These are phyloP conservation scores for Tyto alba DNA, from an alignment of 2,113 vertebrate genomes.

Conservation along the genomic window DNA sequence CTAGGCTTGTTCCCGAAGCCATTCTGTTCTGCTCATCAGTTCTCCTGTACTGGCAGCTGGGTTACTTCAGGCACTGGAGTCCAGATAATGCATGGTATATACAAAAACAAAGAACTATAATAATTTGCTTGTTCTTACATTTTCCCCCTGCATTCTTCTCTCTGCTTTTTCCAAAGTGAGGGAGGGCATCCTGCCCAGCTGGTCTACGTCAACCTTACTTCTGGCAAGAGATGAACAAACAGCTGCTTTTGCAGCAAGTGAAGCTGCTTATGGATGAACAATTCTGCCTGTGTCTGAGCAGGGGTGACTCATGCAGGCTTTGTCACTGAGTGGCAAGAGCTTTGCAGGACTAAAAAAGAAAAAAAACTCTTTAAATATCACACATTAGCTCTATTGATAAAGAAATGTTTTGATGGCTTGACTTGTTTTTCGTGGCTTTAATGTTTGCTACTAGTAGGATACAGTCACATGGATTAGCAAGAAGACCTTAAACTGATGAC, in stretches of 20 bases:
- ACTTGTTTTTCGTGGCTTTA: slow-evolving; percentile 7
- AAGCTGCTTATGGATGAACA: slow-evolving; percentile 64
- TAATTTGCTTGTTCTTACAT: slow-evolving; percentile 42
- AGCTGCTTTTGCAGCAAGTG: slow-evolving; percentile 65
- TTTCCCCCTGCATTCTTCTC: slow-evolving; percentile 9
- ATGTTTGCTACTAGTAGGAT: background rate
- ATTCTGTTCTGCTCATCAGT: slow-evolving; percentile 13
- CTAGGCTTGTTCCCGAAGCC: background rate
- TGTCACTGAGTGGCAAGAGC: slow-evolving; percentile 42
- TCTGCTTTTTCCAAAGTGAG: slow-evolving; percentile 16
- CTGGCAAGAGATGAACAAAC: slow-evolving; percentile 61
- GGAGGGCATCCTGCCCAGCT: slow-evolving; percentile 58
- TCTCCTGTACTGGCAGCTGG: slow-evolving; percentile 17
- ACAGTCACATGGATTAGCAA: background rate
- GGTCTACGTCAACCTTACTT: slow-evolving; percentile 60
- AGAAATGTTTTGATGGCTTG: slow-evolving; percentile 29
- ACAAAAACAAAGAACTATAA: background rate
- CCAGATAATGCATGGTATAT: slow-evolving; percentile 2
- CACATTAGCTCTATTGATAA: slow-evolving; percentile 44
- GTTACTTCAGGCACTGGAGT: slow-evolving; percentile 2
- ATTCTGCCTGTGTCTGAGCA: slow-evolving; percentile 55
- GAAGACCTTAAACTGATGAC: slow-evolving; percentile 24
- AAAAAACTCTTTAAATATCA: slow-evolving; percentile 28
- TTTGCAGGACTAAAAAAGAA: slow-evolving; percentile 14
- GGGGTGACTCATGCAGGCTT: slow-evolving; percentile 57